Conservation (phyloP, 2,888 invertebrate species). For the Xestia sexstrigata region DNA sequence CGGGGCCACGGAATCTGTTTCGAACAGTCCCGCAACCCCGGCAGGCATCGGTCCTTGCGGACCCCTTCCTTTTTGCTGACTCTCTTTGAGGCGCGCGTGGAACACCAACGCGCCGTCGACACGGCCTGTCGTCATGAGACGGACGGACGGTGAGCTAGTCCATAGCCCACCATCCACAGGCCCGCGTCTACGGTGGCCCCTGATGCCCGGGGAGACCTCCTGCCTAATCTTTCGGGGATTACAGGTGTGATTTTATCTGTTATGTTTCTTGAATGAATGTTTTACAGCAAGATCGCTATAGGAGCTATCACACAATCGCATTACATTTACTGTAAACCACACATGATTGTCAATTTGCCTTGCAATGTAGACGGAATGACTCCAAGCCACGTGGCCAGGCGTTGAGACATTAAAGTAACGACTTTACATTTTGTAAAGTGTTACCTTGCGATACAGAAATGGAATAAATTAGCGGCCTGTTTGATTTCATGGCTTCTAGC, state of each 20-base stretch:
- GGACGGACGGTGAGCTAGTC: too few species aligned
- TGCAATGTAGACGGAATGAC: slow-evolving; percentile 39
- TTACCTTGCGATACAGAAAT: slow-evolving; percentile 11
- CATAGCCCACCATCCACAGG: too few species aligned
- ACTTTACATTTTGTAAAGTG: slow-evolving; percentile 37
- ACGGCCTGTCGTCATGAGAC: too few species aligned
- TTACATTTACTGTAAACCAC: slow-evolving; percentile 35
- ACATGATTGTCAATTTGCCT: slow-evolving; percentile 50
- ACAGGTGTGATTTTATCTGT: neutral
- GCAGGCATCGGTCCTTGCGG: too few species aligned
- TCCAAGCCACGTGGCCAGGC: slow-evolving; percentile 3
- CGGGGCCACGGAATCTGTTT: too few species aligned
- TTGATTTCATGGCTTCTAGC: neutral
- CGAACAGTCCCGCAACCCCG: too few species aligned
- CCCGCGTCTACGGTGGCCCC: too few species aligned
- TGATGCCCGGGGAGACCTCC: too few species aligned
- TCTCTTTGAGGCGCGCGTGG: too few species aligned
- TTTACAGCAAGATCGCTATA: neutral
- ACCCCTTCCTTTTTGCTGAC: too few species aligned
- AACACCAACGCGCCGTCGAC: too few species aligned
- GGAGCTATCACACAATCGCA: slow-evolving; percentile 12
- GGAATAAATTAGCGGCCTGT: neutral
- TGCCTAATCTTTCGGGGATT: neutral
- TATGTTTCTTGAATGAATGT: neutral
- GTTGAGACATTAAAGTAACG: slow-evolving; percentile 24